Conservation (phyloP, 2,113 vertebrate species). For the Boulengeromyrus knoepffleri region DNA sequence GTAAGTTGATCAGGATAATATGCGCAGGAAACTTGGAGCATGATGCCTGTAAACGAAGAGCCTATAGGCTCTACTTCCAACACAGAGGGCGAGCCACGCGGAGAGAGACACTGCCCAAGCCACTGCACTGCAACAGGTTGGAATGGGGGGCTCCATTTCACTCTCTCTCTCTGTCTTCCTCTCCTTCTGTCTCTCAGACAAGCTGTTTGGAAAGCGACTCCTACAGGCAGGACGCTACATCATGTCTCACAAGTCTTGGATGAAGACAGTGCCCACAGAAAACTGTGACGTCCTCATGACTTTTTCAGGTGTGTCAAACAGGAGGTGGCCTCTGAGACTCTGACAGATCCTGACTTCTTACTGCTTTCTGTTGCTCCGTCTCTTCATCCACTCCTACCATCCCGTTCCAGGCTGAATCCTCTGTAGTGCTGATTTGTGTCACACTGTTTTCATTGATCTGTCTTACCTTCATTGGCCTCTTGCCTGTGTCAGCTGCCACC, state of each 20-base stretch:
- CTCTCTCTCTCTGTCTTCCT: constrained; percentile 25
- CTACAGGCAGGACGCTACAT: constrained; percentile 91
- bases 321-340: not conserved
- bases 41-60: not conserved
- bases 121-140: constrained; percentile 27
- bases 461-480: not conserved
- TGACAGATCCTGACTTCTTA: not conserved
- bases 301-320: constrained; percentile 71
- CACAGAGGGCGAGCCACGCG: not conserved
- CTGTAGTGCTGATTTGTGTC: not conserved
- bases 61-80: not conserved
- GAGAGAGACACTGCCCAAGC: not conserved
- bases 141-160: constrained; percentile 41
- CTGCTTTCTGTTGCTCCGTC: not conserved
- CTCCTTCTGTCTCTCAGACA: constrained; percentile 64
- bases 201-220: constrained; percentile 90
- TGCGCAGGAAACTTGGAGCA: not conserved
- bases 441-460: not conserved
- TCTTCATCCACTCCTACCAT: not conserved
- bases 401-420: not conserved
- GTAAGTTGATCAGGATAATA: not conserved
- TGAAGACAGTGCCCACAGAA: constrained; percentile 97
- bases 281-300: constrained; percentile 97
- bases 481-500: not conserved
- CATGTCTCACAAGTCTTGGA: constrained; percentile 97